A percentile compares a stretch with the other conserved stretches of the same genome.
These are phyloP conservation scores for Carpatolechia fugitivella DNA, from an alignment of 2,888 invertebrate genomes.

Conservation along the genomic window DNA sequence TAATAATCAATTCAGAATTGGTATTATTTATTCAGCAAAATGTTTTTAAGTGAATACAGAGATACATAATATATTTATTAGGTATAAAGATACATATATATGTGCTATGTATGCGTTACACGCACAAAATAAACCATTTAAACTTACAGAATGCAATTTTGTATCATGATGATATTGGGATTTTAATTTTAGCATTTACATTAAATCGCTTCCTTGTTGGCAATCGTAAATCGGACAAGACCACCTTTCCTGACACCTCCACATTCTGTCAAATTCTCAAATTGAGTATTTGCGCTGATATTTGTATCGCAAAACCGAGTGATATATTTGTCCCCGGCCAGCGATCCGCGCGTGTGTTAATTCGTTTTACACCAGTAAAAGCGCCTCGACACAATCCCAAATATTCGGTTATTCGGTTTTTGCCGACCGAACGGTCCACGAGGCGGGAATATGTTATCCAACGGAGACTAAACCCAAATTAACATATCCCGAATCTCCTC, in stretches of 20 bases:
- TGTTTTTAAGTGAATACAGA: background rate
- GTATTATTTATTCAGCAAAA: background rate
- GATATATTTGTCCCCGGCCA: constrained; percentile 40
- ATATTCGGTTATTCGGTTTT: constrained; percentile 64
- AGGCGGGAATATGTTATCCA: constrained; percentile 56
- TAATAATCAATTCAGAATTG: constrained; percentile 16
- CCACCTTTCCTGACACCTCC: background rate
- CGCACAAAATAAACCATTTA: too few species aligned
- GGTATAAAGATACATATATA: too few species aligned
- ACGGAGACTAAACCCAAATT: constrained; percentile 60
- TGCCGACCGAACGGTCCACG: constrained; percentile 48
- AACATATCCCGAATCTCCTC: constrained; percentile 61
- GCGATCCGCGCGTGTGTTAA: constrained; percentile 43
- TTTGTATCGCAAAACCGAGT: constrained; percentile 34
- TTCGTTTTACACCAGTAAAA: constrained; percentile 60
- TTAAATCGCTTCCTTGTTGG: too few species aligned
- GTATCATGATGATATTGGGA: too few species aligned
- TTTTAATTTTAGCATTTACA: too few species aligned
- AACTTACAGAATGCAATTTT: too few species aligned
- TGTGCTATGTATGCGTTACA: too few species aligned
- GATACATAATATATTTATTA: too few species aligned
- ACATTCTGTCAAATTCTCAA: constrained; percentile 15
- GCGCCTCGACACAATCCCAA: constrained; percentile 60
- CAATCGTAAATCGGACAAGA: background rate
- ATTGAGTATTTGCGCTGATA: constrained; percentile 11